phyloP scores from a whole-genome alignment of 2,797 vertebrate species.

The Adelosebastes latens region DNA sequence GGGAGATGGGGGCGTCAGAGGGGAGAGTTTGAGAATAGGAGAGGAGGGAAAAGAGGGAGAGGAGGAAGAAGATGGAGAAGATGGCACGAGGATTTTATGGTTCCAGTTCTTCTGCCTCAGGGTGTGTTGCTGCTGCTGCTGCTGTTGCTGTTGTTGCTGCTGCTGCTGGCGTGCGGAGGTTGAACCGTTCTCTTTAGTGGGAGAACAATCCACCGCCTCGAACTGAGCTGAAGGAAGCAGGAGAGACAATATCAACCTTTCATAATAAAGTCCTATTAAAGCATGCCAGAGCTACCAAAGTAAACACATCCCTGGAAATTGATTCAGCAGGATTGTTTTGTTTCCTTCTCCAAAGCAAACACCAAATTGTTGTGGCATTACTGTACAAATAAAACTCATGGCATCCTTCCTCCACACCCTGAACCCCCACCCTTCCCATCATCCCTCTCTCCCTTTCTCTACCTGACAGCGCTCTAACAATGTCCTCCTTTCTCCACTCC shows the following conservation, averaged over 20 bases:
- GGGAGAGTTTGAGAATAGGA: constrained; percentile 74
- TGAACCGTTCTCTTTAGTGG: constrained; percentile 83
- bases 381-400: constrained; percentile 55
- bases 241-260: constrained; percentile 56
- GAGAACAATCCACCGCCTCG: constrained; percentile 85
- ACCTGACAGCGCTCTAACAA: constrained; percentile 93
- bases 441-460: constrained; percentile 48
- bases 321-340: constrained; percentile 54
- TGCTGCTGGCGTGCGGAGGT: constrained; percentile 54
- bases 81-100: constrained; percentile 85
- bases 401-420: constrained; percentile 69
- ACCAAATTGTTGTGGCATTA: constrained; percentile 55
- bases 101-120: constrained; percentile 92
- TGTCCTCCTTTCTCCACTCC: constrained; percentile 98
- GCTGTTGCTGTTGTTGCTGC: constrained; percentile 40
- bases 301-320: constrained; percentile 63
- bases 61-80: constrained; percentile 64
- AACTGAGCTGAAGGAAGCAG: constrained; percentile 88
- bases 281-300: constrained; percentile 40
- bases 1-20: constrained; percentile 60
- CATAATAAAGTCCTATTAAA: constrained; percentile 46
- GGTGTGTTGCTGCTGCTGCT: constrained; percentile 74
- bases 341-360: constrained; percentile 63
- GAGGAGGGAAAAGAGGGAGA: constrained; percentile 73
- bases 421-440: constrained; percentile 43